Percentiles rank a stretch among this genome's conserved stretches.
These are phyloP conservation scores for Pentamera pediparva DNA, from an alignment of 53 echinoderm and acorn worm genomes.

Conservation along the genomic window DNA sequence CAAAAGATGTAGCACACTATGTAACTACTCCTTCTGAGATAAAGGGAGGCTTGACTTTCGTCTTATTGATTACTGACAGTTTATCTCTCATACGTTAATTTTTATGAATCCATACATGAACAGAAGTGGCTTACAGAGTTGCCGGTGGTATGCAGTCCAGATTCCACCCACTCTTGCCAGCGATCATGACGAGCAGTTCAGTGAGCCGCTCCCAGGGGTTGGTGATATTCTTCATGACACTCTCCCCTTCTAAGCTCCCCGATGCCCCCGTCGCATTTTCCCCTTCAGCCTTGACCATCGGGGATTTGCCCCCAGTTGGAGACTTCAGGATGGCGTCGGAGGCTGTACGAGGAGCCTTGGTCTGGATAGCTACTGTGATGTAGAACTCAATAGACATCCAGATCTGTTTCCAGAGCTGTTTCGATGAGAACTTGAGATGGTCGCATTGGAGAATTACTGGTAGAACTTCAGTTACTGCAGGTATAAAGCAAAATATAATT, in stretches of 20 bases:
- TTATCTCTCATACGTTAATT: too few relatives aligned
- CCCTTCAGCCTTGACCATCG: not conserved
- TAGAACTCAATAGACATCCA: not conserved
- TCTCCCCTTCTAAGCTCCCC: not conserved
- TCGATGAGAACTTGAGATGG: not conserved
- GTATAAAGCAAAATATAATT: not conserved
- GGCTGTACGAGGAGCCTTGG: not conserved
- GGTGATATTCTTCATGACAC: slow-evolving; percentile 15
- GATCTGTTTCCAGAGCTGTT: not conserved
- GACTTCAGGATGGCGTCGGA: not conserved
- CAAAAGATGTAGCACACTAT: too few relatives aligned
- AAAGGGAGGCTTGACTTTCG: too few relatives aligned
- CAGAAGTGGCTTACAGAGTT: not conserved
- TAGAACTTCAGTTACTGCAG: slow-evolving; percentile 20
- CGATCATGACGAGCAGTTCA: not conserved
- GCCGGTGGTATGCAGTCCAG: slow-evolving; percentile 8
- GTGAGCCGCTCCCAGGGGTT: slow-evolving; percentile 10
- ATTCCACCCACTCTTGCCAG: slow-evolving; percentile 9
- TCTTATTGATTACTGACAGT: too few relatives aligned
- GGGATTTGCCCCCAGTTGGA: not conserved
- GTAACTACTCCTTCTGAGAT: too few relatives aligned
- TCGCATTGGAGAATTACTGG: slow-evolving; percentile 10
- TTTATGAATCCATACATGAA: too few relatives aligned
- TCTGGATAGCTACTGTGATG: slow-evolving; percentile 9
- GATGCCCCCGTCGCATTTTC: not conserved